phyloP scores from a whole-genome alignment of 2,797 vertebrate species.

The Gastrophryne carolinensis region DNA sequence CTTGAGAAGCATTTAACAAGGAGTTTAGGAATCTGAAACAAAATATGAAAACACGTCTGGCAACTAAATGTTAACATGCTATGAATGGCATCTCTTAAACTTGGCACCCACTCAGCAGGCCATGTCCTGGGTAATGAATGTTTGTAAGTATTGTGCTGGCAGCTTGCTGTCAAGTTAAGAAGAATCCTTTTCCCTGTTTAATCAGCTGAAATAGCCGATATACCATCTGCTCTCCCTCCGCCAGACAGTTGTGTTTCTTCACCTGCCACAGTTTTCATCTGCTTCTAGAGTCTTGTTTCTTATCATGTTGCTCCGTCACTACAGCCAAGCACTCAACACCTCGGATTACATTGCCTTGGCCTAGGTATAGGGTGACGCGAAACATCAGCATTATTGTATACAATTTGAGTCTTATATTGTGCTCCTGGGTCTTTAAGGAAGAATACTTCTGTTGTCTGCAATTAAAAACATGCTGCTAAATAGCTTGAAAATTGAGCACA shows the following conservation, averaged over 20 bases:
- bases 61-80: conserved; percentile 25
- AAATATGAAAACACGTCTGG: conserved; percentile 23
- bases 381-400: neutral
- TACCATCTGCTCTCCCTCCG: conserved; percentile 39
- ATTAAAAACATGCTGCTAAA: too few species aligned
- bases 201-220: conserved; percentile 44
- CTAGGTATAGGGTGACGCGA: neutral
- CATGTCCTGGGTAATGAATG: conserved; percentile 16
- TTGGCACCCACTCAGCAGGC: neutral
- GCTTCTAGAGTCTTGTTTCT: conserved; percentile 20
- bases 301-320: neutral
- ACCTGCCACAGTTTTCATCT: conserved; percentile 33
- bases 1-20: conserved; percentile 8
- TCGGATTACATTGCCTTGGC: neutral
- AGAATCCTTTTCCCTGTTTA: conserved; percentile 43
- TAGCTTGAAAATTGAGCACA: too few species aligned
- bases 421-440: neutral
- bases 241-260: conserved; percentile 31
- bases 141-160: neutral
- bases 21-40: conserved; percentile 36
- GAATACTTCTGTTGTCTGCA: too few species aligned
- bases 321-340: neutral
- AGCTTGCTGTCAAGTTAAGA: neutral
- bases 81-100: neutral
- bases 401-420: neutral